These are phyloP conservation scores for Arion vulgaris DNA, from an alignment of 1,140 invertebrate genomes.

Conservation along the genomic window DNA sequence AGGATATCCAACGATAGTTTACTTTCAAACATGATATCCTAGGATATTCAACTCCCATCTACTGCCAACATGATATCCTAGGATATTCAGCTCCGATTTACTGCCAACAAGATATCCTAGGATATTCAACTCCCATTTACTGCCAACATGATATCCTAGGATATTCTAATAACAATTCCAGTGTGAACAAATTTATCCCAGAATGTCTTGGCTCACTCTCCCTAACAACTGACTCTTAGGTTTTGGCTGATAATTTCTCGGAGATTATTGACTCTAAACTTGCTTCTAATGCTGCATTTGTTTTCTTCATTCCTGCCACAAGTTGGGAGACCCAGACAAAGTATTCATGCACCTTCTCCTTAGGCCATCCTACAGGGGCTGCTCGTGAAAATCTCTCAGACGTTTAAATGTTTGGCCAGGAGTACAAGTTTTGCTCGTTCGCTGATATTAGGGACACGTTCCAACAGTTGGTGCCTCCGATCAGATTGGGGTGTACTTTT, in stretches of 20 bases:
- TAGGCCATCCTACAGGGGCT: slow-evolving; percentile 80
- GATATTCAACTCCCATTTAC: no score
- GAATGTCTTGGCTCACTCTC: no score
- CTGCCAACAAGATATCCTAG: no score
- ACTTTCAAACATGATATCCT: no score
- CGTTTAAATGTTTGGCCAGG: slow-evolving; percentile 90
- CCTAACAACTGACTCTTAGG: not conserved
- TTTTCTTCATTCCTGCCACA: slow-evolving; percentile 79
- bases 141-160: no score
- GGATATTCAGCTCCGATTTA: no score
- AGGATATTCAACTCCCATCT: no score
- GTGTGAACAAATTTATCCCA: no score
- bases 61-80: no score
- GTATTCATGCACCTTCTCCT: slow-evolving; percentile 77
- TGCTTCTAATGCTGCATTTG: slow-evolving; percentile 79
- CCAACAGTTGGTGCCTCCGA: slow-evolving; percentile 83
- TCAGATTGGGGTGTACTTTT: slow-evolving; percentile 80
- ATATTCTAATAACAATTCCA: no score
- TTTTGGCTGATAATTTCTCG: slow-evolving; percentile 45
- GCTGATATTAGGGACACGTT: slow-evolving; percentile 77
- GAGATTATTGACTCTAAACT: slow-evolving; percentile 77
- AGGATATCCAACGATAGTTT: no score
- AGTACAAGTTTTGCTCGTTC: slow-evolving; percentile 85
- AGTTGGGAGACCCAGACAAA: slow-evolving; percentile 85
- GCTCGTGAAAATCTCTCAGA: slow-evolving; percentile 82